Base-by-base conservation (phyloP, 2,113 vertebrate species). In the Perca flavescens region DNA sequence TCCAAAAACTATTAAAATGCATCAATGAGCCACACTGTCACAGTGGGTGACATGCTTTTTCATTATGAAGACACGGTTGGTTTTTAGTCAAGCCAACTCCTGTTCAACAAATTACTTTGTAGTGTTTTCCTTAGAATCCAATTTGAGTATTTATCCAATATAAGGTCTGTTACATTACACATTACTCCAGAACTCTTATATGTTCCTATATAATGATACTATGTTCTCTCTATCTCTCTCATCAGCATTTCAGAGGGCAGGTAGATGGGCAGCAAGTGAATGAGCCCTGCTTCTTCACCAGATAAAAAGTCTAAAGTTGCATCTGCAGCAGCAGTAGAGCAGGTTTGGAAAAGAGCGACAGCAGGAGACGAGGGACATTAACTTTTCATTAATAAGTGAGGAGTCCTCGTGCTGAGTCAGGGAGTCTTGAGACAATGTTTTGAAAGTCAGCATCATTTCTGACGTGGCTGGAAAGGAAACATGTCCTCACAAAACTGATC, bases 401-500 rank as follows among this genome's bases (percentile, higher is more conserved):
- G 58, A 57, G 69, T 61, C 64, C 22, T 68, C 53, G 3, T 21
- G 40, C 60, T 53, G 66, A 25, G 66, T 84, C 77, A 82, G 28
- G 28, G 28, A 71, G 50, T 25, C 65, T 6, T 17, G 21, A 58
- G 22, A 47, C 50, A 4, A 15, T 16, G 58, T 49, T 72, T 49
- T 36, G 17, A 67, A 54, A 60, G 68, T 74, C 69, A 21, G 36
- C n/a, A 21, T 25, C 7, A 16, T 13, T 49, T 69, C 47, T 69
- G 40, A 49, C 1, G 13, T 19, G 66, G 19, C 40, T 3, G 21
- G 58, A 77, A 28, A 36, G 43, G 56, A 10, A 17, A 40, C 9
- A 3, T 56, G 47, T 28, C 66, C 50, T 57, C 22, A 31, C 54
- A 40, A 50, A 77, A 15, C 11, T 25, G 5, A 28, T 56, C 62